A percentile compares a stretch with the other conserved stretches of the same genome.
Conservation (phyloP, 2,113 vertebrate species). For the Calyptommatus sinebrachiatus region DNA sequence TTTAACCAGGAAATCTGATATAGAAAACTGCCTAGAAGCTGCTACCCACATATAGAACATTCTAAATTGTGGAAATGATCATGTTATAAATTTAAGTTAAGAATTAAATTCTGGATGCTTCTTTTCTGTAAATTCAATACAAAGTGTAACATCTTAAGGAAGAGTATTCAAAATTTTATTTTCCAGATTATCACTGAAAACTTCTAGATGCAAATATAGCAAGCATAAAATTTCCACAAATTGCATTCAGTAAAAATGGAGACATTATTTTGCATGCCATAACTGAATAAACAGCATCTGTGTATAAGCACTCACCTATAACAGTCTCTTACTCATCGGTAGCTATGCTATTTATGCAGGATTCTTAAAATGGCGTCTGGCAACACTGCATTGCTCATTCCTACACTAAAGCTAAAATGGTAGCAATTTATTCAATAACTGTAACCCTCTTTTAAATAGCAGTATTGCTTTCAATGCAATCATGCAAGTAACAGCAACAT, state of each 20-base stretch:
- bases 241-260: slow-evolving; percentile 71
- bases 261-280: slow-evolving; percentile 69
- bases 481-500: slow-evolving; percentile 70
- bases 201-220: slow-evolving; percentile 63
- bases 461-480: slow-evolving; percentile 62
- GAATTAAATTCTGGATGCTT: slow-evolving; percentile 57
- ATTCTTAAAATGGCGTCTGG: slow-evolving; percentile 86
- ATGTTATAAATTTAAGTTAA: slow-evolving; percentile 57
- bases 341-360: slow-evolving; percentile 85
- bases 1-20: slow-evolving; percentile 72
- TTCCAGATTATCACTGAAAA: slow-evolving; percentile 65
- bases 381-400: slow-evolving; percentile 78
- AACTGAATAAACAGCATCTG: slow-evolving; percentile 73
- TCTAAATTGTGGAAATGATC: slow-evolving; percentile 54
- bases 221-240: slow-evolving; percentile 64
- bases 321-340: slow-evolving; percentile 81
- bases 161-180: slow-evolving; percentile 56
- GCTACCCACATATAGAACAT: slow-evolving; percentile 63
- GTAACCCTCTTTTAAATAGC: slow-evolving; percentile 65
- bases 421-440: slow-evolving; percentile 79
- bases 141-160: slow-evolving; percentile 60
- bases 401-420: slow-evolving; percentile 82
- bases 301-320: slow-evolving; percentile 82
- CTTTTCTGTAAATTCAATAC: slow-evolving; percentile 59
- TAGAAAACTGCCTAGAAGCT: slow-evolving; percentile 64